Evolutionary conservation across 2,113 vertebrate species (phyloP).

Genomic region (Gopherus evgoodei): DNA sequence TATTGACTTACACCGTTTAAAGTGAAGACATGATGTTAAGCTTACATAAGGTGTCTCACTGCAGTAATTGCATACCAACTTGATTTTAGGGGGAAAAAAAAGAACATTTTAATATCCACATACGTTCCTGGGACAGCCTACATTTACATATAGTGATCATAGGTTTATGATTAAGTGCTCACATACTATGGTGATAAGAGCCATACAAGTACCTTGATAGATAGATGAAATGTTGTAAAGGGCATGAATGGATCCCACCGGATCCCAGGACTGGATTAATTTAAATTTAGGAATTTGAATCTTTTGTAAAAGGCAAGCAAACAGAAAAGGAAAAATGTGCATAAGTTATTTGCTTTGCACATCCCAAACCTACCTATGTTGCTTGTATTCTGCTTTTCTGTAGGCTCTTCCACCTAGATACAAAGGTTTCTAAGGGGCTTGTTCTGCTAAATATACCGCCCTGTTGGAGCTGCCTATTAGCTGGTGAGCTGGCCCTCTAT

Average conservation of each 20-base stretch:
- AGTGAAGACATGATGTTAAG: conserved; percentile 74
- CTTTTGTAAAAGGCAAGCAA: neutral
- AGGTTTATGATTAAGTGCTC: conserved; percentile 36
- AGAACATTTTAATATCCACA: conserved; percentile 47
- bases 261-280: neutral
- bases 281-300: neutral
- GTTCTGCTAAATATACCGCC: neutral
- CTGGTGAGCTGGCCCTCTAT: neutral
- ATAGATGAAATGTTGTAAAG: neutral
- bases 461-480: neutral
- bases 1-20: conserved; percentile 75
- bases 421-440: neutral
- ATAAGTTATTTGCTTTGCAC: conserved; percentile 6
- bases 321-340: neutral
- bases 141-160: conserved; percentile 19
- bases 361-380: neutral
- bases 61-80: conserved; percentile 68
- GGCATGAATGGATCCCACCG: neutral
- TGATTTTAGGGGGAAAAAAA: conserved; percentile 64
- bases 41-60: conserved; percentile 68
- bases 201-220: neutral
- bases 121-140: neutral
- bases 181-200: neutral
- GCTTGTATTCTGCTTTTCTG: neutral
- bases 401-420: neutral